Percentiles rank a stretch among this genome's conserved stretches.
Evolutionary conservation across 2,888 invertebrate species (phyloP).

Genomic region (Piscicola geometra): DNA sequence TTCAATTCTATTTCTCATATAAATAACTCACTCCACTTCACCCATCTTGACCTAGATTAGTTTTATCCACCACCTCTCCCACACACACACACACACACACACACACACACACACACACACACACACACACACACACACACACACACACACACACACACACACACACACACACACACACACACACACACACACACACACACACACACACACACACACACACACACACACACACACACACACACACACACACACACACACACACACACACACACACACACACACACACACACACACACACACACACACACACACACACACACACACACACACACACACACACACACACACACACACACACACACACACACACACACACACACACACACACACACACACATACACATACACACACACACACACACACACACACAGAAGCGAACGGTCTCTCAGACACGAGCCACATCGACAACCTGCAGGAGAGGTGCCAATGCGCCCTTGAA

Average conservation of each 20-base stretch:
- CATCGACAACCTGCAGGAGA: conserved; percentile 93
- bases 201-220: background rate
- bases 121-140: too few relatives aligned
- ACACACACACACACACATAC: conserved; percentile 18
- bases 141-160: too few relatives aligned
- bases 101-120: too few relatives aligned
- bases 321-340: conserved; percentile 19
- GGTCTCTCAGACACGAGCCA: conserved; percentile 89
- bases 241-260: conserved; percentile 20
- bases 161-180: conserved; percentile 16
- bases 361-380: conserved; percentile 19
- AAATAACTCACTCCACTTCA: too few relatives aligned
- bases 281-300: conserved; percentile 18
- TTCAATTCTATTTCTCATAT: too few relatives aligned
- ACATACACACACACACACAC: conserved; percentile 18
- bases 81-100: too few relatives aligned
- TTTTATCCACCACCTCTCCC: too few relatives aligned
- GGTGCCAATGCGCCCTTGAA: conserved; percentile 95
- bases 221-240: conserved; percentile 17
- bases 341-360: conserved; percentile 19
- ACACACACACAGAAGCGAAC: conserved; percentile 74
- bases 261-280: conserved; percentile 14
- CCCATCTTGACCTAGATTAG: too few relatives aligned
- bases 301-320: conserved; percentile 19
- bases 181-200: conserved; percentile 11